These are phyloP conservation scores for Babyrousa celebensis DNA, from an alignment of 2,797 vertebrate genomes.

Conservation along the genomic window DNA sequence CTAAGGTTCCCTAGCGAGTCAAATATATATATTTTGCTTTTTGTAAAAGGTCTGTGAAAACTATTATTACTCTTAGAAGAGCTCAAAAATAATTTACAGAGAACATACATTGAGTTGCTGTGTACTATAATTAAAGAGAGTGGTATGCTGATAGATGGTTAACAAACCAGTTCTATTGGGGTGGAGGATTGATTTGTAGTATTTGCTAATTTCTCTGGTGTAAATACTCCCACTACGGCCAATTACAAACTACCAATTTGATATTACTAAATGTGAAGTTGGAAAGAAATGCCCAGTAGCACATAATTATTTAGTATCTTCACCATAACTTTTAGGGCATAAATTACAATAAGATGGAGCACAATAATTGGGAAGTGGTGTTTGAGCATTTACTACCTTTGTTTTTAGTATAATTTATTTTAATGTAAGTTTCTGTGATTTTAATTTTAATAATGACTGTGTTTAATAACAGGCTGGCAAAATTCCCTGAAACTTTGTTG, in stretches of 20 bases:
- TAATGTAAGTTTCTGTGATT: slow-evolving; percentile 29
- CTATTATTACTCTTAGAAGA: neutral
- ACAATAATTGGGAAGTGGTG: neutral
- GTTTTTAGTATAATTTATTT: slow-evolving; percentile 45
- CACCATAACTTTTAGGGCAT: neutral
- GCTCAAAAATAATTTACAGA: slow-evolving; percentile 27
- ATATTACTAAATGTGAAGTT: neutral
- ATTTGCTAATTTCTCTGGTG: neutral
- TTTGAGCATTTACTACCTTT: slow-evolving; percentile 47
- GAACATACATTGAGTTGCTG: neutral
- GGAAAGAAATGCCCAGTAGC: neutral
- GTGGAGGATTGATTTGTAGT: neutral
- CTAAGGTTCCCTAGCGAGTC: slow-evolving; percentile 26
- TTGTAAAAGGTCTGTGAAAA: slow-evolving; percentile 24
- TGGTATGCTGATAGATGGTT: neutral
- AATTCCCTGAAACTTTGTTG: slow-evolving; percentile 42
- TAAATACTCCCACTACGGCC: neutral
- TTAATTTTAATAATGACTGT: slow-evolving; percentile 62
- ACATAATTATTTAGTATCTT: neutral
- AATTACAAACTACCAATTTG: slow-evolving; percentile 17
- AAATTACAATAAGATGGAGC: slow-evolving; percentile 7
- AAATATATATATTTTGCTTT: neutral
- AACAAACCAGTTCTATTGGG: neutral
- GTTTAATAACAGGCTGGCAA: slow-evolving; percentile 46
- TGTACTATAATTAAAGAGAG: neutral